These are phyloP conservation scores for Eupsilia transversa DNA, from an alignment of 2,888 invertebrate genomes.

Conservation along the genomic window DNA sequence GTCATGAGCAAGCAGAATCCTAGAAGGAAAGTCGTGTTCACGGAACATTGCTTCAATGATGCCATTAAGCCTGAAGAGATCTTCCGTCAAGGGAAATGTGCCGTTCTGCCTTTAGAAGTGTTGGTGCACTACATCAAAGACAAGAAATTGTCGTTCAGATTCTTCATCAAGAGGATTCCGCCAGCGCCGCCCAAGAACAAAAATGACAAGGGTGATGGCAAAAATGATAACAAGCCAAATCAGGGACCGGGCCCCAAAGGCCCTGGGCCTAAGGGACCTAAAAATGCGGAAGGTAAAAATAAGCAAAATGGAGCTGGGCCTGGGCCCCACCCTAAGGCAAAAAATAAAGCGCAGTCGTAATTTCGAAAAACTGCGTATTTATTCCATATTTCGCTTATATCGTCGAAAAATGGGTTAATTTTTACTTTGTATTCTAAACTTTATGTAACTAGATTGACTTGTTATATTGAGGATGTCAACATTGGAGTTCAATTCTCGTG, in stretches of 20 bases:
- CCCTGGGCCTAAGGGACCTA: constrained; percentile 61
- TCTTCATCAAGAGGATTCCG: constrained; percentile 78
- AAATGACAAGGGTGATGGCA: constrained; percentile 65
- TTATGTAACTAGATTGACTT: constrained; percentile 54
- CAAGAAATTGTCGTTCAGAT: constrained; percentile 79
- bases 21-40: constrained; percentile 79
- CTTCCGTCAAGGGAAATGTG: constrained; percentile 81
- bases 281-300: constrained; percentile 50
- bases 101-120: constrained; percentile 78
- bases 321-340: constrained; percentile 45
- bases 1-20: constrained; percentile 79
- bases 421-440: background rate
- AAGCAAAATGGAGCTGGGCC: constrained; percentile 59
- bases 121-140: constrained; percentile 79
- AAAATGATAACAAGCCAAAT: constrained; percentile 66
- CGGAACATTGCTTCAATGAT: constrained; percentile 85
- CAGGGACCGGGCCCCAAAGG: constrained; percentile 70
- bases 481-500: constrained; percentile 57
- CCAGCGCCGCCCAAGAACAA: constrained; percentile 67
- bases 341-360: constrained; percentile 53
- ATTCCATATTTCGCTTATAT: constrained; percentile 12
- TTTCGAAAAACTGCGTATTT: constrained; percentile 6
- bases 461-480: constrained; percentile 48
- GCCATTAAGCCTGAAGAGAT: constrained; percentile 82
- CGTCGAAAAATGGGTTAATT: constrained; percentile 19